A percentile compares a stretch with the other conserved stretches of the same genome.
Evolutionary conservation across 2,888 invertebrate genomes (phyloP).

Genomic region (Athalia rosae): DNA sequence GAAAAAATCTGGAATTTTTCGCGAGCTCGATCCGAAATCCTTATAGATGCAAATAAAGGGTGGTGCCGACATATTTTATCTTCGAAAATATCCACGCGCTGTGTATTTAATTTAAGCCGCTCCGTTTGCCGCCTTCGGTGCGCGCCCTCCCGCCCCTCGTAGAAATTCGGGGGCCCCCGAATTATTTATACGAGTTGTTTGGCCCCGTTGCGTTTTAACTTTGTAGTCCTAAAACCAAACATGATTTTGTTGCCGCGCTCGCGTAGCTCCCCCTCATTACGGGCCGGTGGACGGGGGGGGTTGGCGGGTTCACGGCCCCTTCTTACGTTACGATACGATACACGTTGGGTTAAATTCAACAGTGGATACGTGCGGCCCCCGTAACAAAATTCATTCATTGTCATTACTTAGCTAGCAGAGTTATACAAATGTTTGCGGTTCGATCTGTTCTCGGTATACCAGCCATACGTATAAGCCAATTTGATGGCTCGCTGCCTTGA

Average conservation of each 20-base stretch:
- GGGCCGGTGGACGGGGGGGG: too few relatives aligned
- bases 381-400: conserved; percentile 21
- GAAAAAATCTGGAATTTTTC: too few relatives aligned
- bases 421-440: conserved; percentile 53
- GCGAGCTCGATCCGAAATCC: too few relatives aligned
- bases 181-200: conserved; percentile 3
- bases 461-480: conserved; percentile 65
- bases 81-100: neutral
- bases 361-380: too few relatives aligned
- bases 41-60: too few relatives aligned
- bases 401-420: conserved; percentile 40
- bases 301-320: too few relatives aligned
- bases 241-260: conserved; percentile 16
- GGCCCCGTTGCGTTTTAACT: conserved; percentile 39
- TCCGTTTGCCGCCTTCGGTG: neutral
- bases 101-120: conserved; percentile 3
- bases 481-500: conserved; percentile 67
- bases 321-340: too few relatives aligned
- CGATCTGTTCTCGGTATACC: conserved; percentile 40
- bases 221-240: conserved; percentile 41
- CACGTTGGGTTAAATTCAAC: too few relatives aligned
- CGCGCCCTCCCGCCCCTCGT: neutral
- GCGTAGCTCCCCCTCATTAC: neutral
- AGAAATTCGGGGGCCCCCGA: neutral
- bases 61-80: neutral